Evolutionary conservation across 2,113 vertebrate genomes (phyloP), one percentile per base, ranked within the genome.

Genomic region (Pterocles burchelli): DNA sequence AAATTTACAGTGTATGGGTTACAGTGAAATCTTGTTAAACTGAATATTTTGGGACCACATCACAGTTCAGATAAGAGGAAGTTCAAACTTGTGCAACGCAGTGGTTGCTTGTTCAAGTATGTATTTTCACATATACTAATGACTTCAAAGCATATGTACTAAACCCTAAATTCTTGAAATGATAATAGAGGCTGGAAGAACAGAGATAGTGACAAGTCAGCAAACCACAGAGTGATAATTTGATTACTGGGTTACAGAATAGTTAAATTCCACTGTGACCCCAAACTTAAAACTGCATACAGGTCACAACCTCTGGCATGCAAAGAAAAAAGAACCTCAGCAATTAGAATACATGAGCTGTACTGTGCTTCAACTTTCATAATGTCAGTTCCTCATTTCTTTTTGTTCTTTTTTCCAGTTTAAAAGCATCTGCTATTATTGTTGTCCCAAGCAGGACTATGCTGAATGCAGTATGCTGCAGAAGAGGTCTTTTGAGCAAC

Each of bases 151-250:
- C 38, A 28, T 10, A 65, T 31, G 15, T 41, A 72, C 57, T 52
- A 72, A 91, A 68, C 70, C 74, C 20, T 10, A 62, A 43, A 85
- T 76, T 93, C 74, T 65, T 76, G 71, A 85, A 89, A 89, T 59
- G 1, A 41, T 72, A 77, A 68, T 13, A 82, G 78, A 73, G 70
- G 45, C 38, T 78, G 65, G 41, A 78, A 72, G 46, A 85, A 77
- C 59, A 87, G 48, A 2, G 4, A 82, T 17, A 85, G 70, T 48
- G 78, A 71, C 82, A 94, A 89, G 45, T 93, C 85, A 94, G 88
- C 78, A 94, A 94, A 79, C 62, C 92, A 75, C 78, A 73, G 77
- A 75, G 62, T 85, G 62, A 78, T 89, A 85, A 91, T 82, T 85
- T 93, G 70, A 91, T 72, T 78, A 67, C 61, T 79, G 54, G 66